Percentiles rank a stretch among this genome's conserved stretches.
phyloP scores from a whole-genome alignment of 2,113 vertebrate species.

The Kryptolebias marmoratus region DNA sequence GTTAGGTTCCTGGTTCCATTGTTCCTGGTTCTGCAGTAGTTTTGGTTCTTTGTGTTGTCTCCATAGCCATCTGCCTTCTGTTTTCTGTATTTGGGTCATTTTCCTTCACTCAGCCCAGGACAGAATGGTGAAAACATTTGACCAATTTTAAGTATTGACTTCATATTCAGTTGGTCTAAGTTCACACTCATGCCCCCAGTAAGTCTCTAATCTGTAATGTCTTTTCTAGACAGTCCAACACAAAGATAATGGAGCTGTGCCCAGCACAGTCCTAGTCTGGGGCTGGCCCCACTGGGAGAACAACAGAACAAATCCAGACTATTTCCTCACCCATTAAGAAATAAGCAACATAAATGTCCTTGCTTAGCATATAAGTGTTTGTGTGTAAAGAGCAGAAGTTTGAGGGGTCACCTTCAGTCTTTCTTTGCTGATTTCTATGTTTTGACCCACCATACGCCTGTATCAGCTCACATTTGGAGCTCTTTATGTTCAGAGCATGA shows the following conservation, averaged over 20 bases:
- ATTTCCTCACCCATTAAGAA: slow-evolving; percentile 12
- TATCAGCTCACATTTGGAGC: slow-evolving; percentile 19
- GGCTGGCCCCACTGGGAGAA: not conserved
- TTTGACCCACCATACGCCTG: slow-evolving; percentile 22
- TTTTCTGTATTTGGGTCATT: too few species aligned
- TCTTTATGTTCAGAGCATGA: slow-evolving; percentile 55
- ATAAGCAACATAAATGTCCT: slow-evolving; percentile 1
- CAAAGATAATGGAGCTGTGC: not conserved
- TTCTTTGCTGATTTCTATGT: slow-evolving; percentile 8
- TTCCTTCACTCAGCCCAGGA: too few species aligned
- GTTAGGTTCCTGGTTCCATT: too few species aligned
- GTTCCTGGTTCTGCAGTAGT: too few species aligned
- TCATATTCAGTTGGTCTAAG: not conserved
- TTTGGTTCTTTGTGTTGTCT: too few species aligned
- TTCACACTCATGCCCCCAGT: not conserved
- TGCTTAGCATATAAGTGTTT: slow-evolving; percentile 12
- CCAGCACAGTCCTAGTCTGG: not conserved
- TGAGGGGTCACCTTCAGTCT: slow-evolving; percentile 3
- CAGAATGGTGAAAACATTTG: too few species aligned
- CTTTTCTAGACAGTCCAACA: not conserved
- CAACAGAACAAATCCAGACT: slow-evolving; percentile 15
- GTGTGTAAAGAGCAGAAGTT: not conserved
- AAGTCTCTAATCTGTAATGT: not conserved
- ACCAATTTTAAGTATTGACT: not conserved
- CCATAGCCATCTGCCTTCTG: too few species aligned